These are phyloP conservation scores for Lates calcarifer DNA, from an alignment of 2,113 vertebrate genomes.

Conservation along the genomic window DNA sequence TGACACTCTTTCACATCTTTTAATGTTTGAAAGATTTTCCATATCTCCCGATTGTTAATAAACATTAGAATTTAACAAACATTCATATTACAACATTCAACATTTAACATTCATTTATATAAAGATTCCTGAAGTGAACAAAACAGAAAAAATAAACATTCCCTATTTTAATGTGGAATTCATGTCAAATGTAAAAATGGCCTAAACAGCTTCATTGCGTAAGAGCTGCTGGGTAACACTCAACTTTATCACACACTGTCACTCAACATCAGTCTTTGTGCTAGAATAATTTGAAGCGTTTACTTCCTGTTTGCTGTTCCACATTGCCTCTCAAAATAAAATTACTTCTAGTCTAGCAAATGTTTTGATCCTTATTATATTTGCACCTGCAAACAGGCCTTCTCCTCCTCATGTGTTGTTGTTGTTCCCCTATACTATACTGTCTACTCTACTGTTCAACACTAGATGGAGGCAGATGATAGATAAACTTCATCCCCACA, in stretches of 20 bases:
- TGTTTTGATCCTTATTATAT: neutral
- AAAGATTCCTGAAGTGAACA: neutral
- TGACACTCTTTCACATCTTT: neutral
- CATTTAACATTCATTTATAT: no score
- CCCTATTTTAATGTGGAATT: neutral
- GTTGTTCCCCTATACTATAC: neutral
- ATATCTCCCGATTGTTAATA: no score
- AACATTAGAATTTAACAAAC: no score
- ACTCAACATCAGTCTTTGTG: neutral
- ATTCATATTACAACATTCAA: no score
- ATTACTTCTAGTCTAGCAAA: neutral
- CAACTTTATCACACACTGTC: no score
- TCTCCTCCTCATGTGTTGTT: neutral
- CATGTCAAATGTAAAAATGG: neutral
- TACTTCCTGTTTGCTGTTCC: neutral
- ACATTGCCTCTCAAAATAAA: neutral
- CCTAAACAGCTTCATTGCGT: neutral
- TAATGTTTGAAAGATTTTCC: no score
- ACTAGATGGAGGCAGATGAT: slow-evolving; percentile 68
- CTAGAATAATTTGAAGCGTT: neutral
- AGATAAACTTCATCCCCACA: neutral
- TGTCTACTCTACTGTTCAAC: slow-evolving; percentile 8
- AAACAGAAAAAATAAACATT: no score
- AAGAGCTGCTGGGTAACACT: slow-evolving; percentile 7
- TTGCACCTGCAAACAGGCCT: neutral